Evolutionary conservation across 2,797 vertebrate genomes (phyloP), one percentile per base, ranked within the genome.

Genomic region (Loris lydekkerianus): DNA sequence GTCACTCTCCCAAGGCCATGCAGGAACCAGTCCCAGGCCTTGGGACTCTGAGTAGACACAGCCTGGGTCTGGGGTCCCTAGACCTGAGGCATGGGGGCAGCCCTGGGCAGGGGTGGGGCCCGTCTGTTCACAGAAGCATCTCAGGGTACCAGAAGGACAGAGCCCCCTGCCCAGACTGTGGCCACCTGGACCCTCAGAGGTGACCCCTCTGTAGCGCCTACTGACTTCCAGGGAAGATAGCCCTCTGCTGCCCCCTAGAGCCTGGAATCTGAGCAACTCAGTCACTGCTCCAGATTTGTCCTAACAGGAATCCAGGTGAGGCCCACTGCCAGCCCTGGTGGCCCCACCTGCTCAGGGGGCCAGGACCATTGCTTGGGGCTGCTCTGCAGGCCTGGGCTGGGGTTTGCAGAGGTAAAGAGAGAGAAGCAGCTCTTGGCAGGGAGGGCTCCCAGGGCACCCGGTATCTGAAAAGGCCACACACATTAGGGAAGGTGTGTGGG

Each of bases 191-290:
- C 58, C 23, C 70, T 72, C 31, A 0, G 46, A 65, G 58, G 3
- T 10, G 40, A 63, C 37, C 10, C 43, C n/a, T 46, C 2, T 5
- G 1, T 9, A 0, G 3, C 23, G 0, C 29, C 21, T 1, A 17
- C 17, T 40, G 40, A 88, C 69, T 78, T 83, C 81, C 53, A 43
- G 90, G 95, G 97, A 97, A 89, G 40, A 29, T 58, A 85, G 83
- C 93, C 15, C 2, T 98, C 96, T 98, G 97, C 98, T 98, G 97
- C 98, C 98, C 97, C 88, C 98, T 98, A 97, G 96, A 93, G 98
- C 82, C 89, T 18, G 63, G 17, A 91, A 87, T 49, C 58, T 80
- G 29, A 13, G 31, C n/a, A 11, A 14, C 27, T 8, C 0, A 1
- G 8, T 43, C 7, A 1, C 40, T 2, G 4, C 25, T 2, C 3